Base-by-base conservation (phyloP, 2,888 invertebrate genomes). In the Nasonia oneida region DNA sequence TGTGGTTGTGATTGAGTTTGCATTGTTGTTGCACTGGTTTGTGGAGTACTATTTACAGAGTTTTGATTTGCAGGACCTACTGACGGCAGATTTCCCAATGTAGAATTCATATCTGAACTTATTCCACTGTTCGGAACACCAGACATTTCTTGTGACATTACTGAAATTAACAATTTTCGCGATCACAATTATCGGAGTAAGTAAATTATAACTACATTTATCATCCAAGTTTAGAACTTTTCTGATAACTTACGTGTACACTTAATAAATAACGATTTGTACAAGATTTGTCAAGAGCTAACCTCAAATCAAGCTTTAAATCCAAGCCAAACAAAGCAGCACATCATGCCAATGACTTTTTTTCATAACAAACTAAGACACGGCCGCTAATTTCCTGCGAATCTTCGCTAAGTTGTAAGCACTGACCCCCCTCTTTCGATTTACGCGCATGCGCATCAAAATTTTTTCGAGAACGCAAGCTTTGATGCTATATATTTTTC, bases 141-240 rank as follows among this genome's bases (percentile, higher is more conserved):
- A 67, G 81, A 50, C 39, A 85, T 84, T 70, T 87, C 87, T 84
- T 87, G 87, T 42, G 87, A 87, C 87, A 87, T 87, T 57, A 23
- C 81, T 85, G 10, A 76, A 76, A 77, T 42, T 10, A 75, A 37
- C 10, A 42, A n/a, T n/a, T 71, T n/a, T 70, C 29, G 0, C 18
- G 47, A 67, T 23, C 47, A 29, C 12, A 33, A 67, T 33, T 67
- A 29, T 67, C 12, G 14, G 10, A 14, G 3, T 2, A 8, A 67
- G 12, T 12, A 12, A 67, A 29, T 29, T n/a, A 67, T 8, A 67
- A 8, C 12, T 14, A 29, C 33, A 67, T 67, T 1, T 10, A 23
- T 23, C 23, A 23, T 18, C 8, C n/a, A 10, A 23, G 23, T 23
- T 10, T n/a, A 2, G 8, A 61, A 18, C 2, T n/a, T 61, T 23